Conservation (phyloP, 2,888 invertebrate genomes). For the Drosophila flavopinicola region DNA sequence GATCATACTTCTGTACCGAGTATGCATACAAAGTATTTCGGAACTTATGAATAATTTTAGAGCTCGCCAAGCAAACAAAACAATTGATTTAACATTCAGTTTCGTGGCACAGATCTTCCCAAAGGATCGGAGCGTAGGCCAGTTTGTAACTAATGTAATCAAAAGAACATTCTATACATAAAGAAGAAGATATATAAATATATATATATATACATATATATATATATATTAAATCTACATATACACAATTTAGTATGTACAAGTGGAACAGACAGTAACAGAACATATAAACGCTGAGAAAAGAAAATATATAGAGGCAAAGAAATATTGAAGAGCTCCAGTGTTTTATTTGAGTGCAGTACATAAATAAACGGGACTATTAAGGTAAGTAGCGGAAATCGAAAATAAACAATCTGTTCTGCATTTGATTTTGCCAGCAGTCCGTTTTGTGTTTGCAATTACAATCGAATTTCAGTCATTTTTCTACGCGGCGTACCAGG, state of each 20-base stretch:
- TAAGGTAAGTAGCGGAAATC: background rate
- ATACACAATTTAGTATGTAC: slow-evolving; percentile 66
- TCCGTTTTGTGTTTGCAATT: too few species aligned
- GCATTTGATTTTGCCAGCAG: too few species aligned
- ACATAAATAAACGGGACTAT: background rate
- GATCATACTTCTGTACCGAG: slow-evolving; percentile 1
- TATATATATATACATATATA: slow-evolving; percentile 42
- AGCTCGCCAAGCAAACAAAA: slow-evolving; percentile 40
- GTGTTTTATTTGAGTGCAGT: slow-evolving; percentile 27
- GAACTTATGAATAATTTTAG: slow-evolving; percentile 58
- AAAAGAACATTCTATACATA: slow-evolving; percentile 48
- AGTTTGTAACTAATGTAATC: slow-evolving; percentile 71
- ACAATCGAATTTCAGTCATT: too few species aligned
- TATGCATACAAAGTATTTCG: slow-evolving; percentile 32
- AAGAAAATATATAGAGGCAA: slow-evolving; percentile 63
- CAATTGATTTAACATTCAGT: slow-evolving; percentile 40
- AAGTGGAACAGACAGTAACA: slow-evolving; percentile 52
- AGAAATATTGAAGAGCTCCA: slow-evolving; percentile 51
- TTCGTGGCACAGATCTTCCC: slow-evolving; percentile 19
- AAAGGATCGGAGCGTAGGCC: background rate
- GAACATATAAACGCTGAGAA: slow-evolving; percentile 67
- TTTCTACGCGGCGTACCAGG: too few species aligned
- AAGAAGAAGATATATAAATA: slow-evolving; percentile 30
- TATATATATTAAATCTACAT: slow-evolving; percentile 56
- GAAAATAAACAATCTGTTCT: too few species aligned